Conservation (phyloP, 2,888 invertebrate genomes). For the Pristionchus arcanus region DNA sequence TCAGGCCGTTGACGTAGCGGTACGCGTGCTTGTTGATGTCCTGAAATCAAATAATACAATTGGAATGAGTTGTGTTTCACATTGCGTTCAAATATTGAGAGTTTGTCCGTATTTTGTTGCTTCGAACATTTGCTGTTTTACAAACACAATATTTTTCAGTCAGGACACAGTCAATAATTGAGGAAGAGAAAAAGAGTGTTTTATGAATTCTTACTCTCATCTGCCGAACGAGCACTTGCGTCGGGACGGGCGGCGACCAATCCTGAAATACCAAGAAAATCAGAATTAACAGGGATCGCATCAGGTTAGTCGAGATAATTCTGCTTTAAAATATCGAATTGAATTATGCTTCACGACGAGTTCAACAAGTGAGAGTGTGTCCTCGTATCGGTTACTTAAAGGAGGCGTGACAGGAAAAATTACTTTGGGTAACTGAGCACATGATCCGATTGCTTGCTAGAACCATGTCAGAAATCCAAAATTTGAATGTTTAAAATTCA, state of each 20-base stretch:
- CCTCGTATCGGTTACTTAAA: too few relatives aligned
- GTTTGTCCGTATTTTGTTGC: not conserved
- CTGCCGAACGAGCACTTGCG: not conserved
- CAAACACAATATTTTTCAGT: not conserved
- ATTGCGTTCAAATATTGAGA: not conserved
- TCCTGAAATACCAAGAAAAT: not conserved
- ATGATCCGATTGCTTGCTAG: too few relatives aligned
- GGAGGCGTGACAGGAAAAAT: too few relatives aligned
- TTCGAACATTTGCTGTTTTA: too few relatives aligned
- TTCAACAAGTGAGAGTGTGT: too few relatives aligned
- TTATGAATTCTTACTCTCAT: not conserved
- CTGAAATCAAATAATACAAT: not conserved
- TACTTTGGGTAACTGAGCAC: too few relatives aligned
- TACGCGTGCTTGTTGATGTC: not conserved
- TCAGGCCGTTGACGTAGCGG: not conserved
- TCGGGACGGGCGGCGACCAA: not conserved
- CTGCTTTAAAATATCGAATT: too few relatives aligned
- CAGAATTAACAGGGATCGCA: too few relatives aligned
- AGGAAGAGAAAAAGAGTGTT: not conserved
- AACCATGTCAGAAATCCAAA: too few relatives aligned
- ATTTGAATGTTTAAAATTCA: too few relatives aligned
- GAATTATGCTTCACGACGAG: too few relatives aligned
- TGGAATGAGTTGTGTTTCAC: not conserved
- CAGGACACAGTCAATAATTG: not conserved
- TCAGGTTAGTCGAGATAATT: too few relatives aligned